These are phyloP conservation scores for Tromatobia lineatoria DNA, from an alignment of 2,888 invertebrate species.

Conservation along the genomic window DNA sequence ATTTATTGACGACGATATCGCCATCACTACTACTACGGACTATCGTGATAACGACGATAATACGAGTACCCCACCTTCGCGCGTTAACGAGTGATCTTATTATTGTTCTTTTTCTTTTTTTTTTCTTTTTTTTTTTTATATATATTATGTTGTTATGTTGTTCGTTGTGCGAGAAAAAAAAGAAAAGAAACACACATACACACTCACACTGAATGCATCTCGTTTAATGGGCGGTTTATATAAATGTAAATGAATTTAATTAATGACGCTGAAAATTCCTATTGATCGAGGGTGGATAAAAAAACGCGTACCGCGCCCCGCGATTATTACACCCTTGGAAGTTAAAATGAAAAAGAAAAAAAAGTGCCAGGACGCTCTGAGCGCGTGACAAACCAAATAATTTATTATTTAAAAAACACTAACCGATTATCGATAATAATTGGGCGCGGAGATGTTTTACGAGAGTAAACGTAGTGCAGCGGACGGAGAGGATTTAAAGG, in stretches of 20 bases:
- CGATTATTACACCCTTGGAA: slow-evolving; percentile 14
- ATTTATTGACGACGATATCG: slow-evolving; percentile 2
- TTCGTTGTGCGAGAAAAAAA: slow-evolving; percentile 16
- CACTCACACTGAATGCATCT: slow-evolving; percentile 33
- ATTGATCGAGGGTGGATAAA: slow-evolving; percentile 38
- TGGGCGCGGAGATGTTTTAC: slow-evolving; percentile 65
- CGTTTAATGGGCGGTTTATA: slow-evolving; percentile 32
- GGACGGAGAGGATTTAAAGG: slow-evolving; percentile 51
- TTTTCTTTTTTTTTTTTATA: slow-evolving; percentile 19
- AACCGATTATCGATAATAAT: slow-evolving; percentile 73
- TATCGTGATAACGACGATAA: slow-evolving; percentile 57
- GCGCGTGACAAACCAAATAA: slow-evolving; percentile 86
- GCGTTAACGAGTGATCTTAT: slow-evolving; percentile 60
- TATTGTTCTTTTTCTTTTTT: slow-evolving; percentile 17
- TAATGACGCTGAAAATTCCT: slow-evolving; percentile 41
- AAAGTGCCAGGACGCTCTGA: slow-evolving; percentile 85
- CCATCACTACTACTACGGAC: slow-evolving; percentile 31
- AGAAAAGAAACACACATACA: background rate
- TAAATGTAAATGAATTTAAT: slow-evolving; percentile 31
- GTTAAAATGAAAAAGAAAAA: slow-evolving; percentile 53
- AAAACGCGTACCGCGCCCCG: slow-evolving; percentile 41
- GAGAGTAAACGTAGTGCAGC: slow-evolving; percentile 6
- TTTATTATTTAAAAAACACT: slow-evolving; percentile 83
- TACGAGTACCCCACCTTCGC: slow-evolving; percentile 67
- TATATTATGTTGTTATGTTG: slow-evolving; percentile 22